Evolutionary conservation across 2,113 vertebrate species (phyloP).

Genomic region (Glareola pratincola): DNA sequence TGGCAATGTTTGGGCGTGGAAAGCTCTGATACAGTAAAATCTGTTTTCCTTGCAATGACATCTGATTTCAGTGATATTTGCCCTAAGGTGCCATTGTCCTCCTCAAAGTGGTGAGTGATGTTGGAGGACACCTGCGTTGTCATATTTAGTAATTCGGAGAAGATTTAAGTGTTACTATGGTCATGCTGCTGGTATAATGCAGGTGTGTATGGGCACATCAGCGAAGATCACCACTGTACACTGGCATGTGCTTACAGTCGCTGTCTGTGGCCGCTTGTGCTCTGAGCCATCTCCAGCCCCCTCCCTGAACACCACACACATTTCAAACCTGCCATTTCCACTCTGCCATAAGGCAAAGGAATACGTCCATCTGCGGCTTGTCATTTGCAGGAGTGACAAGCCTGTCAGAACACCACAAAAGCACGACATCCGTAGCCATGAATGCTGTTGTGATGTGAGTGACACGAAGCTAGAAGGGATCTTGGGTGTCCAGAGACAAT

Average conservation of each 20-base stretch:
- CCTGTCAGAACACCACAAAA: neutral
- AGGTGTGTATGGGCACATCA: neutral
- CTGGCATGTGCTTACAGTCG: fast-evolving
- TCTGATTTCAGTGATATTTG: neutral
- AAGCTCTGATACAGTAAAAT: neutral
- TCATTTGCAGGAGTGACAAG: neutral
- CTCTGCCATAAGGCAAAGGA: neutral
- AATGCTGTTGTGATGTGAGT: neutral
- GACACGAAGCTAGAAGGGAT: neutral
- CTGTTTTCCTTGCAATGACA: neutral
- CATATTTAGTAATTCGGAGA: neutral
- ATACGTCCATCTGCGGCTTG: neutral
- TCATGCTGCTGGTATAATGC: neutral
- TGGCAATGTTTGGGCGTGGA: neutral
- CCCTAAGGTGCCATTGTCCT: neutral
- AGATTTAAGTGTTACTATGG: neutral
- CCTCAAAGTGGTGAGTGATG: neutral
- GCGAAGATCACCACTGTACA: neutral
- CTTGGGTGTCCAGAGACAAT: neutral
- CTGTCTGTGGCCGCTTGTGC: neutral
- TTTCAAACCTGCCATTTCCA: neutral
- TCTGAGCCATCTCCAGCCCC: too few species aligned
- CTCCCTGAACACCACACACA: neutral
- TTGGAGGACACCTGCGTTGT: neutral
- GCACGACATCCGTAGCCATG: neutral